phyloP scores from a whole-genome alignment of 2,113 vertebrate species.

The Apaloderma vittatum region DNA sequence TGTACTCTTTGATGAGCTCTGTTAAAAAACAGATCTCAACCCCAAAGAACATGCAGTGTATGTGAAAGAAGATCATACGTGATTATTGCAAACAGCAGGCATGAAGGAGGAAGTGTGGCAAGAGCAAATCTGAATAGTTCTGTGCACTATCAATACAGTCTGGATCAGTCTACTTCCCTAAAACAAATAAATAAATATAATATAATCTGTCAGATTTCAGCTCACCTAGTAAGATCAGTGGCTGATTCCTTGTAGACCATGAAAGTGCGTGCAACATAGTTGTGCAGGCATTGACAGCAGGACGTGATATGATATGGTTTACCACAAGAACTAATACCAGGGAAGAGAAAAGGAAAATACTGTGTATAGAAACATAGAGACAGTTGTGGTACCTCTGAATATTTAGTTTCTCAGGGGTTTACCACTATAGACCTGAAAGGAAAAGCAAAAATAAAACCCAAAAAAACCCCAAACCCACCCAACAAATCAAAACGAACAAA shows the following conservation, averaged over 20 bases:
- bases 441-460: conserved; percentile 17
- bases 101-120: not conserved
- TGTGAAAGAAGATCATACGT: not conserved
- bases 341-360: not conserved
- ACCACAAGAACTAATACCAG: not conserved
- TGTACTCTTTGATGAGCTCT: not conserved
- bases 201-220: not conserved
- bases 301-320: not conserved
- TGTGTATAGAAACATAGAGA: not conserved
- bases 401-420: not conserved
- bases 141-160: not conserved
- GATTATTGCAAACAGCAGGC: not conserved
- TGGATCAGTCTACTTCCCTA: not conserved
- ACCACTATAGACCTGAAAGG: not conserved
- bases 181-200: not conserved
- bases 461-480: no score
- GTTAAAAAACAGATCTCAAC: not conserved
- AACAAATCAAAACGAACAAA: no score
- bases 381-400: not conserved
- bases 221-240: not conserved
- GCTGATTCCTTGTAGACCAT: not conserved
- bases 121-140: not conserved
- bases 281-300: not conserved
- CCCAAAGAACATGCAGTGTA: not conserved
- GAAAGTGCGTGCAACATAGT: not conserved